These are phyloP conservation scores for Thalassophryne amazonica DNA, from an alignment of 2,797 vertebrate genomes.

Conservation along the genomic window DNA sequence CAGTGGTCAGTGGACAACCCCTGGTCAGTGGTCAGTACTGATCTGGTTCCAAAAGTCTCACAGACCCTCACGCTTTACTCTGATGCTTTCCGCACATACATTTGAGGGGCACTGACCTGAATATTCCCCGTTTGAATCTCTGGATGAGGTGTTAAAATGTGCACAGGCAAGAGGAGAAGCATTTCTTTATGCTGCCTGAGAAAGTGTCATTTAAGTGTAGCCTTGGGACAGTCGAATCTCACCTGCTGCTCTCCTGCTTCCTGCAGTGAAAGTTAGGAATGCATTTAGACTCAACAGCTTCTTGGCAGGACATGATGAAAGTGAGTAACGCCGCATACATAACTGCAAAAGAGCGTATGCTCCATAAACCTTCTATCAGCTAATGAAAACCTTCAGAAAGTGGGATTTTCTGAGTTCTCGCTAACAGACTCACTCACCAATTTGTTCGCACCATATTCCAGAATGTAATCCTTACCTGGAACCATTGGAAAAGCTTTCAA, in stretches of 20 bases:
- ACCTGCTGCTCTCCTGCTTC: conserved; percentile 26
- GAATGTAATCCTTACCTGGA: conserved; percentile 22
- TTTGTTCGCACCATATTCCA: conserved; percentile 8
- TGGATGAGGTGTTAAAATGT: conserved; percentile 33
- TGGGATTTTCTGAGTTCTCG: conserved; percentile 14
- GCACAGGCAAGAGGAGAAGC: conserved; percentile 7
- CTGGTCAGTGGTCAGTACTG: too few relatives aligned
- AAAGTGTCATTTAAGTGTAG: conserved; percentile 29
- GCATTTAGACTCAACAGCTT: conserved; percentile 21
- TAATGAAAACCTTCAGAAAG: conserved; percentile 22
- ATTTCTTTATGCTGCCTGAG: conserved; percentile 34
- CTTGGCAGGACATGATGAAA: conserved; percentile 11
- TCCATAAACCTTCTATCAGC: conserved; percentile 8
- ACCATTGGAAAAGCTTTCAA: conserved; percentile 38
- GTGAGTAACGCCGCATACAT: conserved; percentile 4
- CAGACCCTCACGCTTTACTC: conserved; percentile 26
- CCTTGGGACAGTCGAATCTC: conserved; percentile 29
- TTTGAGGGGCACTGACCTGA: conserved; percentile 26
- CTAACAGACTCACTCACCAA: conserved; percentile 16
- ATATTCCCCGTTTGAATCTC: conserved; percentile 37
- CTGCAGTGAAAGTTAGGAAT: conserved; percentile 12
- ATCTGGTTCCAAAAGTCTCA: too few relatives aligned
- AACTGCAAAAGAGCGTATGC: neutral
- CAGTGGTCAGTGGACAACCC: too few relatives aligned
- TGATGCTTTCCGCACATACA: conserved; percentile 27